These are phyloP conservation scores for Nettapus auritus DNA, from an alignment of 2,113 vertebrate genomes.

Conservation along the genomic window DNA sequence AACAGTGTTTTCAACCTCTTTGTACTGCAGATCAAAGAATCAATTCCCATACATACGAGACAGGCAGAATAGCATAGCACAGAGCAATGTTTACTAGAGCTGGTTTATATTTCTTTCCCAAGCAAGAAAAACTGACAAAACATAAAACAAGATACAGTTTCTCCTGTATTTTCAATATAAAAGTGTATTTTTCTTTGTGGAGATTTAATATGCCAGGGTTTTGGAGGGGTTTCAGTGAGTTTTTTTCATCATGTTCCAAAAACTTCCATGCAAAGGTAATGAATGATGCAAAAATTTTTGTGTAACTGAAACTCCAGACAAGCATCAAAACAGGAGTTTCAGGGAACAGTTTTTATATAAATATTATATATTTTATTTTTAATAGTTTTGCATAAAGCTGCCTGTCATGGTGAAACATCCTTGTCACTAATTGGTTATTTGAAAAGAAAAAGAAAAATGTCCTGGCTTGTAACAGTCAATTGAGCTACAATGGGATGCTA, in stretches of 20 bases:
- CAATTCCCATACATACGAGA: slow-evolving; percentile 1
- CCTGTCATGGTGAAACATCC: not conserved
- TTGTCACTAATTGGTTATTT: not conserved
- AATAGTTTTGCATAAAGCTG: not conserved
- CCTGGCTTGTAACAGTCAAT: not conserved
- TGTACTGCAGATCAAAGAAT: slow-evolving; percentile 64
- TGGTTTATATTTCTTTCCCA: not conserved
- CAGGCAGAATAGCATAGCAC: not conserved
- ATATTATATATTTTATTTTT: not conserved
- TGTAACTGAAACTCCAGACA: not conserved
- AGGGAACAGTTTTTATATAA: not conserved
- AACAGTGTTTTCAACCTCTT: slow-evolving; percentile 37
- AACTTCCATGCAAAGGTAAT: not conserved
- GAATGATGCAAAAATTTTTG: not conserved
- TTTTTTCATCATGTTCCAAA: not conserved
- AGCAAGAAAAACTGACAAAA: not conserved
- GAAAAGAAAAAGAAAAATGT: not conserved
- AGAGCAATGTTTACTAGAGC: not conserved
- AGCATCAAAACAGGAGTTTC: not conserved
- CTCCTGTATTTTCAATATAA: not conserved
- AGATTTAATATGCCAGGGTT: not conserved
- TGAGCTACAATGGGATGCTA: not conserved
- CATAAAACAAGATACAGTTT: not conserved
- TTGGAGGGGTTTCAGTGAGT: not conserved
- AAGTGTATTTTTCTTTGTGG: not conserved